Base-by-base conservation (phyloP, 2,888 invertebrate genomes). In the Heliconius sara region DNA sequence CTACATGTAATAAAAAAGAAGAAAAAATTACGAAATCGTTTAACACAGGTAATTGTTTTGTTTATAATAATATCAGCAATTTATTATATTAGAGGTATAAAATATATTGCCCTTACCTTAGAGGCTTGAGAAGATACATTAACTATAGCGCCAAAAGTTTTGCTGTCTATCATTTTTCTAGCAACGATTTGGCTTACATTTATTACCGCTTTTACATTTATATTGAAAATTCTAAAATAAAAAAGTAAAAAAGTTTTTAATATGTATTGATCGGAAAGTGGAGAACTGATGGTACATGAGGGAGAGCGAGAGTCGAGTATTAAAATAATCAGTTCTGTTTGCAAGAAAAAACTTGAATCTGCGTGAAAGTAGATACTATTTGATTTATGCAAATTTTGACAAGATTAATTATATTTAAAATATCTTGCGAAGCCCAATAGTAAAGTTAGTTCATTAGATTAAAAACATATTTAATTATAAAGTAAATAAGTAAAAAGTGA, bases 111-210 rank as follows among this genome's bases (percentile, higher is more conserved):
- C 22, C 43, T 19, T 88, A 97, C 97, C 94, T 96, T 95, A 6
- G 97, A 97, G 0, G 99, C 98, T 89, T 98, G 97, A 0, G 99
- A 99, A 0, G 99, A 99, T 68, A 99, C 92, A 89, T 99, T 99
- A 0, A 99, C 99, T 85, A 99, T 98, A 77, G 97, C 95, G 43
- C 99, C 98, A 78, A 96, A 96, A 70, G 93, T 94, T 85, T 97
- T 97, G 77, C 96, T 95, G 63, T 96, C 95, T 65, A 98, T 95
- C 96, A 99, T 96, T 87, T 97, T 96, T 83, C 95, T 96, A 13
- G 97, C 96, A 71, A 98, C 96, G 34, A 97, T 94, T 96, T 99
- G 98, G 68, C 98, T 97, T 3, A 99, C 96, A 90, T 98, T 98
- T 76, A 99, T 96, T 0, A 97, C 95, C 4, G 98, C 96, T 91